Base-by-base conservation (phyloP, 2,888 invertebrate genomes). In the Drosophila seclusa region DNA sequence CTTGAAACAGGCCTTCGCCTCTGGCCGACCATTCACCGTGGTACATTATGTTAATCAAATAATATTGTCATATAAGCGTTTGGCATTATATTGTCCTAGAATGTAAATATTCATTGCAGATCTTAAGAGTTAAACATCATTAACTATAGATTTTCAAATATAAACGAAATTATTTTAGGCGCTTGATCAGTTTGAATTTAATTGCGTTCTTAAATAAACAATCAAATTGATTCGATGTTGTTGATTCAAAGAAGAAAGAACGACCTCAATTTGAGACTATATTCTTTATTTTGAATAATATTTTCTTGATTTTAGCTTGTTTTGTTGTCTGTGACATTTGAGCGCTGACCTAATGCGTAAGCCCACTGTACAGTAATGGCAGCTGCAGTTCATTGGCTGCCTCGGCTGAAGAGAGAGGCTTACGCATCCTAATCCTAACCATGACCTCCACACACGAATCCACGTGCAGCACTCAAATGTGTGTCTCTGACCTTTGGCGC, bases 381-480 rank as follows among this genome's bases (percentile, higher is more conserved):
- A 63, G 63, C 57, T 76, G 79, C 70, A 84, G 83, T 83, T 86
- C 89, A 80, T 73, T 78, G 80, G 58, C 82, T 62, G 62, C 13
- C 34, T 2, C 21, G 68, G 36, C 53, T 60, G 59, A 45, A 16
- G 54, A 66, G 34, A 52, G 31, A 55, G n/a, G 38, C 55, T 55
- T 61, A 70, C 54, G 61, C 71, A 71, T 60, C 71, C 62, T 71
- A 57, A 32, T 60, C 71, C 62, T 63, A 57, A 32, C 68, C 69
- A 57, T 68, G 68, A 68, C 68, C 68, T 68, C n/a, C 40, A 36
- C 60, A 36, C 21, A 57, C 40, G 31, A 57, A 29, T 52, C 29
- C n/a, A 52, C 21, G 52, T 38, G 52, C 65, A 67, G 49, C 68
- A 53, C 36, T 40, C 45, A 52, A 71, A 78, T 76, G 68, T 76